These are phyloP conservation scores for Clytia hemisphaerica DNA, from an alignment of 30 jellyfish, hydroid and myxozoan genomes.

Conservation along the genomic window DNA sequence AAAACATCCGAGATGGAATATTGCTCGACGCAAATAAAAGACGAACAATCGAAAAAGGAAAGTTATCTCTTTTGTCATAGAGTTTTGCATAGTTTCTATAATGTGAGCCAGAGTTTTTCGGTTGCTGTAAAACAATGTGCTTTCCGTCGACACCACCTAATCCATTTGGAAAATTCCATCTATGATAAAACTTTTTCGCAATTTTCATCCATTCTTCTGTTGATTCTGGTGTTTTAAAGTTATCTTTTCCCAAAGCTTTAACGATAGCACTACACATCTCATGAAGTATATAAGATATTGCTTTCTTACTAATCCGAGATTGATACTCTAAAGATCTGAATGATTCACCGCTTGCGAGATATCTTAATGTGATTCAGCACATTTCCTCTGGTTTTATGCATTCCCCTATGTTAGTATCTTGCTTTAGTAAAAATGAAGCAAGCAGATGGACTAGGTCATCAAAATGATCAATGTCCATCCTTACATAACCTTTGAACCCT, in stretches of 20 bases:
- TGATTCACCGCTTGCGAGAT: conserved; percentile 36
- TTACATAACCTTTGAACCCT: neutral
- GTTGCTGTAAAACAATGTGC: conserved; percentile 19
- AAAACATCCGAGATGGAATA: too few species aligned
- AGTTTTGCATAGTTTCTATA: conserved; percentile 30
- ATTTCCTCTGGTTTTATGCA: conserved; percentile 19
- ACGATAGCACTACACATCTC: neutral
- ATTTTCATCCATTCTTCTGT: conserved; percentile 15
- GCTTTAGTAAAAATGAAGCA: neutral
- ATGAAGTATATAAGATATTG: neutral
- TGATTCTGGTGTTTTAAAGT: conserved; percentile 6
- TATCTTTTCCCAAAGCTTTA: neutral
- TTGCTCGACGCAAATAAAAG: too few species aligned
- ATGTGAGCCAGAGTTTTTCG: conserved; percentile 13
- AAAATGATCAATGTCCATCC: neutral
- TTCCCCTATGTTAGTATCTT: conserved; percentile 14
- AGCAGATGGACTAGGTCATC: conserved; percentile 42
- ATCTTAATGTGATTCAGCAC: conserved; percentile 22
- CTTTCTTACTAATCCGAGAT: neutral
- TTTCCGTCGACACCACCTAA: conserved; percentile 23
- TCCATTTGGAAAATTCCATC: conserved; percentile 24
- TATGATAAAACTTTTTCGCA: neutral
- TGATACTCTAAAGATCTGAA: conserved; percentile 21
- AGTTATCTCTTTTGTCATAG: too few species aligned
- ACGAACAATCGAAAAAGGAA: too few species aligned